These are phyloP conservation scores for Eilema sororculum DNA, from an alignment of 2,888 invertebrate species.

Conservation along the genomic window DNA sequence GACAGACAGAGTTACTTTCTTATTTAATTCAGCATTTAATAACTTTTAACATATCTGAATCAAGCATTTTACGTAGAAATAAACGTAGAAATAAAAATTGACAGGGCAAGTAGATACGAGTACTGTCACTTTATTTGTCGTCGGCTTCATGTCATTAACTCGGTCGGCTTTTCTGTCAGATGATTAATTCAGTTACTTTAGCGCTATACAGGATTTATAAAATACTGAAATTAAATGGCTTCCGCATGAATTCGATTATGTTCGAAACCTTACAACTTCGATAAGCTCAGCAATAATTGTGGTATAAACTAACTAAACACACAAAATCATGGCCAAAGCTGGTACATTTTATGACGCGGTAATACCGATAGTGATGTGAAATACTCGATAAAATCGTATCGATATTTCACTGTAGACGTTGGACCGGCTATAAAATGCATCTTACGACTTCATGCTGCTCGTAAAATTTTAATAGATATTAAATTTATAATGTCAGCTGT, in stretches of 20 bases:
- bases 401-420: conserved; percentile 53
- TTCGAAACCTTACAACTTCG: too few species aligned
- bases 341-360: conserved; percentile 38
- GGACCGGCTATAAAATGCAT: conserved; percentile 49
- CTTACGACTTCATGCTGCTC: conserved; percentile 50
- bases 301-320: conserved; percentile 22
- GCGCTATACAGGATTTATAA: too few species aligned
- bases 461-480: conserved; percentile 52
- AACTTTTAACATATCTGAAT: too few species aligned
- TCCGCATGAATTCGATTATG: background rate
- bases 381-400: conserved; percentile 55
- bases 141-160: too few species aligned
- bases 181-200: too few species aligned
- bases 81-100: too few species aligned
- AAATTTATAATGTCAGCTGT: conserved; percentile 55
- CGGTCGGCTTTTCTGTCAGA: too few species aligned
- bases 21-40: background rate
- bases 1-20: background rate
- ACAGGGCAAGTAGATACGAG: too few species aligned
- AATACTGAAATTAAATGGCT: too few species aligned
- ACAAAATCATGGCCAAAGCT: conserved; percentile 35
- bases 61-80: too few species aligned
- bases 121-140: too few species aligned
- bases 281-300: background rate
- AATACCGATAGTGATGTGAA: conserved; percentile 49